phyloP scores from a whole-genome alignment of 2,888 invertebrate species.

The Salpingus planirostris region DNA sequence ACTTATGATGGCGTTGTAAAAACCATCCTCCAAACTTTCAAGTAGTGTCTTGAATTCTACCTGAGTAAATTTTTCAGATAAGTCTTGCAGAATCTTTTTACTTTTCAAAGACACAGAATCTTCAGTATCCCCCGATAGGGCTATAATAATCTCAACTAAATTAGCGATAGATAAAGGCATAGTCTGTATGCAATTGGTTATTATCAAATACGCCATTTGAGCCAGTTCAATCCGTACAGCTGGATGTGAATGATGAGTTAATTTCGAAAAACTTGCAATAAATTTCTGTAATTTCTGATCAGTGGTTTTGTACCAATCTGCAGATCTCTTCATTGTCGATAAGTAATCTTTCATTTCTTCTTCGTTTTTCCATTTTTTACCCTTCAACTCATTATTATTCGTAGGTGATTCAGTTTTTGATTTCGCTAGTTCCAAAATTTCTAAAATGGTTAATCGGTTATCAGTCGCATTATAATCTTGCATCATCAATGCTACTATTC shows the following conservation, averaged over 20 bases:
- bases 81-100: constrained; percentile 33
- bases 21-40: constrained; percentile 53
- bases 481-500: constrained; percentile 42
- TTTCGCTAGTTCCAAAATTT: constrained; percentile 1
- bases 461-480: constrained; percentile 34
- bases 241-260: constrained; percentile 52
- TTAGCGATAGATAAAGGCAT: constrained; percentile 52
- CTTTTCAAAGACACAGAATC: constrained; percentile 44
- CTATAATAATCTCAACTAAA: constrained; percentile 58
- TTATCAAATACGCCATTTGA: constrained; percentile 48
- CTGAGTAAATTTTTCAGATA: constrained; percentile 39
- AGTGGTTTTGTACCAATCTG: constrained; percentile 51
- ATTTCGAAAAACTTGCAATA: constrained; percentile 43
- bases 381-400: neutral
- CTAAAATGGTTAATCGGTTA: constrained; percentile 9
- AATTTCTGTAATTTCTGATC: constrained; percentile 49
- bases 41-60: constrained; percentile 39
- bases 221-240: constrained; percentile 56
- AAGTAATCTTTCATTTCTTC: constrained; percentile 37
- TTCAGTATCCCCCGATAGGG: constrained; percentile 58
- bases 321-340: constrained; percentile 38
- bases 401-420: too few species aligned
- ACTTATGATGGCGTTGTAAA: constrained; percentile 48
- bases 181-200: constrained; percentile 55
- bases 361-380: constrained; percentile 23